These are phyloP conservation scores for Spea bombifrons DNA, from an alignment of 2,113 vertebrate genomes.

Conservation along the genomic window DNA sequence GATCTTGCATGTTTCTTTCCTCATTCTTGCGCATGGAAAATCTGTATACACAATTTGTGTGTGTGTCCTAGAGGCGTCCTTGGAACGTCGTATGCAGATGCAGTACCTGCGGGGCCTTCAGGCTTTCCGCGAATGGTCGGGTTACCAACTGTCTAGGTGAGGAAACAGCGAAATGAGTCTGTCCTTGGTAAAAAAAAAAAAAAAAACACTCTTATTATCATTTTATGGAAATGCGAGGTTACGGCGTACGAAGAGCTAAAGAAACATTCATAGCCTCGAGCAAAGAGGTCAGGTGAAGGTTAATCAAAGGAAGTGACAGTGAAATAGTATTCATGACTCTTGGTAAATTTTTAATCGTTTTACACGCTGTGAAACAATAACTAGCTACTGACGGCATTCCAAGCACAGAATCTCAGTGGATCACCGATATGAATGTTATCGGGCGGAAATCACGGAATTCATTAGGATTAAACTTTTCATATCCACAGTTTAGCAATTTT, in stretches of 20 bases:
- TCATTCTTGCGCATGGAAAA: not conserved
- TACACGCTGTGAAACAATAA: slow-evolving; percentile 13
- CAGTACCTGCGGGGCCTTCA: slow-evolving; percentile 10
- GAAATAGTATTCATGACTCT: slow-evolving; percentile 60
- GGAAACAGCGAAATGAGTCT: slow-evolving; percentile 15
- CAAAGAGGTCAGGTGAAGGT: slow-evolving; percentile 65
- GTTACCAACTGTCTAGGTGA: slow-evolving; percentile 17
- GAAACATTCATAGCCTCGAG: slow-evolving; percentile 55
- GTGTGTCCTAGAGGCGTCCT: slow-evolving; percentile 1
- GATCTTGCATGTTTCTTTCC: not conserved
- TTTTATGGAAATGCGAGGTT: slow-evolving; percentile 37
- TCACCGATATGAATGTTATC: too few species aligned
- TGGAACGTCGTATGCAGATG: slow-evolving; percentile 7
- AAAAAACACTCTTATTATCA: slow-evolving; percentile 7
- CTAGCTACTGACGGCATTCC: not conserved
- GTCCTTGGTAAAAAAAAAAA: not conserved
- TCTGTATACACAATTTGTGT: not conserved
- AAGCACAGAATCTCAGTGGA: too few species aligned
- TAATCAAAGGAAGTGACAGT: slow-evolving; percentile 74
- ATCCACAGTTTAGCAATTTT: too few species aligned
- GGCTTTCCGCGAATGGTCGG: not conserved
- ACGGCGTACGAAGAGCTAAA: slow-evolving; percentile 49
- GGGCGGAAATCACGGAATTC: too few species aligned
- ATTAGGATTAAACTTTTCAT: too few species aligned
- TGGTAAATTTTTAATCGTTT: slow-evolving; percentile 67